Evolutionary conservation across 2,888 invertebrate genomes (phyloP).

Genomic region (Drosophila ezoana): DNA sequence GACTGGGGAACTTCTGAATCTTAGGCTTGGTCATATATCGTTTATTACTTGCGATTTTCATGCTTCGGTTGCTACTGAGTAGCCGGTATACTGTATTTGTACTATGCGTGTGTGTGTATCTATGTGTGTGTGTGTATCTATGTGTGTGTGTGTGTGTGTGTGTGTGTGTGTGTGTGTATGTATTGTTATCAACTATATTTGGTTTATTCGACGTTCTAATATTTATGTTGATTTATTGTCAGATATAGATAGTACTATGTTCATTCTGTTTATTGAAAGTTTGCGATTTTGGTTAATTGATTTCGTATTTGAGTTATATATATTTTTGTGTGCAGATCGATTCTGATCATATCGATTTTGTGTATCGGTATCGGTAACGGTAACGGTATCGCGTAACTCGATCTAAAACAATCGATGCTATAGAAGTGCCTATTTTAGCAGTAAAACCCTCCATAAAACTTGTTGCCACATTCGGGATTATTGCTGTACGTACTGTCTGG

Average conservation of each 20-base stretch:
- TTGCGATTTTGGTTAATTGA: constrained; percentile 18
- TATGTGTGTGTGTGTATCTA: constrained; percentile 30
- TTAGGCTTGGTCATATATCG: constrained; percentile 35
- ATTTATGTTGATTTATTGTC: constrained; percentile 10
- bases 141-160: constrained; percentile 46
- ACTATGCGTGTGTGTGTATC: constrained; percentile 58
- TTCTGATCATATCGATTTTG: constrained; percentile 17
- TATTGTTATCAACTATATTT: constrained; percentile 66
- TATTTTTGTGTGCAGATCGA: constrained; percentile 8
- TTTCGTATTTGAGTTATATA: constrained; percentile 20
- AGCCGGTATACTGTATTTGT: constrained; percentile 68
- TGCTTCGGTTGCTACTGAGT: constrained; percentile 22
- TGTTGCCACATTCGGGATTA: constrained; percentile 83
- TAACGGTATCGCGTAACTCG: constrained; percentile 39
- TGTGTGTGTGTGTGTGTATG: constrained; percentile 37
- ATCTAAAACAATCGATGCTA: constrained; percentile 83
- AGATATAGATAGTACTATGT: constrained; percentile 34
- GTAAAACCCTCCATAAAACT: constrained; percentile 85
- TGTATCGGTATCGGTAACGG: too few relatives aligned
- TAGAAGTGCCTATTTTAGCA: constrained; percentile 86
- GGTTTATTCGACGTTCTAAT: constrained; percentile 61
- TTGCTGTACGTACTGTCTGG: constrained; percentile 85
- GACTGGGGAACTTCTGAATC: constrained; percentile 23
- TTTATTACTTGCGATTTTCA: constrained; percentile 24
- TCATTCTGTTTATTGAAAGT: constrained; percentile 16